Evolutionary conservation across 2,888 invertebrate species (phyloP), one percentile per base, ranked within the genome.

Genomic region (Drosophila pegasa): DNA sequence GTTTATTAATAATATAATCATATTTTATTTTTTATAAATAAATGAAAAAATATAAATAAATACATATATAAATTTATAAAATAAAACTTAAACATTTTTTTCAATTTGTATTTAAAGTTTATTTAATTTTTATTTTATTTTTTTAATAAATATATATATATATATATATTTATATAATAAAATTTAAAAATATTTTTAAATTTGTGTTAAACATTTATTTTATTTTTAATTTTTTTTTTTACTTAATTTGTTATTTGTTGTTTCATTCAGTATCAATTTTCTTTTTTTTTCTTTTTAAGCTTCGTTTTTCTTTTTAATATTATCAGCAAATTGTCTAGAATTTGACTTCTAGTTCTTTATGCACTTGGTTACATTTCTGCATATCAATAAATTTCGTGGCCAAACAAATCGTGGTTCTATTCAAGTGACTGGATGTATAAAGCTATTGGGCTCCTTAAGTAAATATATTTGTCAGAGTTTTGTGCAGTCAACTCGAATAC

Each of bases 381-480:
- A n/a, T 10, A 16, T 16, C 12, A 18, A 27, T 16, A 45, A 27
- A 45, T 45, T 3, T 18, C 29, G 2, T 16, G 18, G 45, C 20
- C n/a, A 16, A 14, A 58, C 27, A 31, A 58, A 48, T 41, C 7
- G 3, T n/a, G 57, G 29, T 47, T 0, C 41, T 57, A 57, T 65
- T 64, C 31, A 45, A 52, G n/a, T 58, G 54, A 14, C 27, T 54
- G 35, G 33, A 40, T 56, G 9, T 31, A 18, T 50, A 16, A 37
- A 47, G 45, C 55, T 43, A 38, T 59, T 62, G 40, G 29, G 16
- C 9, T n/a, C 40, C 63, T 37, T 27, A 59, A 58, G 61, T 57
- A 50, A 50, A 51, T 58, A 62, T 61, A 40, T 50, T 50, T 70
- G 68, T 48, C 71, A 75, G 60, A 67, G 75, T 62, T 67, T 67